These are phyloP conservation scores for Clistopyga incitator DNA, from an alignment of 2,888 invertebrate species.

Conservation along the genomic window DNA sequence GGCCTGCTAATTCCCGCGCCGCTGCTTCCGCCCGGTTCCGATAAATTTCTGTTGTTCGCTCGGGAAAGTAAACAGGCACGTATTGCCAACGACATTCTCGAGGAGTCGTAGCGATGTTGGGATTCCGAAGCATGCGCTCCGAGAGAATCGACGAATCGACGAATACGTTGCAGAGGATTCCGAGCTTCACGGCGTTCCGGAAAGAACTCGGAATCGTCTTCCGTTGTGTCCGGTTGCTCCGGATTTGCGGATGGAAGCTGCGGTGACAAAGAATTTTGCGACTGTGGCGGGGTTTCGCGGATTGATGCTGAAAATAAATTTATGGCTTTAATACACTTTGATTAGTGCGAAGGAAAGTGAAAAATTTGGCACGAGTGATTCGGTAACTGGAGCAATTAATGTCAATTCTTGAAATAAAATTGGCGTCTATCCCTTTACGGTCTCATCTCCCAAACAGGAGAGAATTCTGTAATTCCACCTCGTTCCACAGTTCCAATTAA, in stretches of 20 bases:
- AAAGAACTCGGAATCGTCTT: background rate
- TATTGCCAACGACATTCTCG: slow-evolving; percentile 66
- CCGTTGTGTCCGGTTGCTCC: background rate
- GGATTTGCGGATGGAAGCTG: slow-evolving; percentile 22
- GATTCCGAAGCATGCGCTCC: slow-evolving; percentile 35
- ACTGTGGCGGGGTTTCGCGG: background rate
- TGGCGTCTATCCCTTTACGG: too few relatives aligned
- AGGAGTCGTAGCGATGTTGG: slow-evolving; percentile 51
- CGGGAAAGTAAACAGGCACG: slow-evolving; percentile 64
- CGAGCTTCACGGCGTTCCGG: slow-evolving; percentile 43
- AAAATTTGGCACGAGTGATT: too few relatives aligned
- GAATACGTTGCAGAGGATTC: slow-evolving; percentile 47
- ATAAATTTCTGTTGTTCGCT: slow-evolving; percentile 50
- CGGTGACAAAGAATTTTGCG: slow-evolving; percentile 8
- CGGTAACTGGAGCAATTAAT: too few relatives aligned
- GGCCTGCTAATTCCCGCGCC: slow-evolving; percentile 9
- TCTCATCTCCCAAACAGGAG: too few relatives aligned
- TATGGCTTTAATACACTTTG: background rate
- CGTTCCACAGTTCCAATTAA: too few relatives aligned
- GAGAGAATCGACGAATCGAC: slow-evolving; percentile 52
- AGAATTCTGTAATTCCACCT: too few relatives aligned
- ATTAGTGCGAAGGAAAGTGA: background rate
- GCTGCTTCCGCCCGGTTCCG: slow-evolving; percentile 21
- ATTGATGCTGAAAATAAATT: slow-evolving; percentile 20
- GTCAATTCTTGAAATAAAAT: background rate